Evolutionary conservation across 2,888 invertebrate species (phyloP), one percentile per base, ranked within the genome.

Genomic region (Synergus gifuensis): DNA sequence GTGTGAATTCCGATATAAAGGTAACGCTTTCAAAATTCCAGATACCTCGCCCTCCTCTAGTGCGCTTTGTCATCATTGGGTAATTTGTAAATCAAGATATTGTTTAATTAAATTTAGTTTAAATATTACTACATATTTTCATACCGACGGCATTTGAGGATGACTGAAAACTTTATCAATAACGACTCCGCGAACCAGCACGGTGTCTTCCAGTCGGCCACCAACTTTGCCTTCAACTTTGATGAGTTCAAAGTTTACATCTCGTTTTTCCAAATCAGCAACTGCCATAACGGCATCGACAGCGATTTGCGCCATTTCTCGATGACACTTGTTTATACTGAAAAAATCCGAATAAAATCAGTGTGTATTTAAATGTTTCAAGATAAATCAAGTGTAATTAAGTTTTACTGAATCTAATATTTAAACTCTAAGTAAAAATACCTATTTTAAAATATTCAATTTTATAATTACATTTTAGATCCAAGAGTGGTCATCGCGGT

Each of bases 81-180:
- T 86, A 87, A 46, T 73, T 69, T 40, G 40, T 14, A 66, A 44
- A 66, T 44, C n/a, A 16, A 46, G 16, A 18, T 63, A 36, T 36
- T 36, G 36, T 36, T 36, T 7, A 36, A 36, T 7, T 36, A 36
- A 5, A 36, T 36, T 36, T 36, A 5, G 36, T 36, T 36, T 36
- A 36, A 28, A 64, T 14, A 22, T 64, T 28, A 8, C 16, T 18
- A 28, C 4, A 11, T 66, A 8, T 66, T 66, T 66, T 16, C 14
- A 77, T 88, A 95, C 95, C 94, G 98, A 99, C 0, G 99, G 99
- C 99, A 99, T 99, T 94, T 99, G 99, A 58, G 99, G 98, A 93
- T 99, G 99, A 88, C 98, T 98, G 95, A 99, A 98, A 84, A 99
- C 98, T 93, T 99, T 99, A 92, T 99, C 99, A 16, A 99, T 95